Evolutionary conservation across 2,113 vertebrate genomes (phyloP).

Genomic region (Onychorhynchus coronatus): DNA sequence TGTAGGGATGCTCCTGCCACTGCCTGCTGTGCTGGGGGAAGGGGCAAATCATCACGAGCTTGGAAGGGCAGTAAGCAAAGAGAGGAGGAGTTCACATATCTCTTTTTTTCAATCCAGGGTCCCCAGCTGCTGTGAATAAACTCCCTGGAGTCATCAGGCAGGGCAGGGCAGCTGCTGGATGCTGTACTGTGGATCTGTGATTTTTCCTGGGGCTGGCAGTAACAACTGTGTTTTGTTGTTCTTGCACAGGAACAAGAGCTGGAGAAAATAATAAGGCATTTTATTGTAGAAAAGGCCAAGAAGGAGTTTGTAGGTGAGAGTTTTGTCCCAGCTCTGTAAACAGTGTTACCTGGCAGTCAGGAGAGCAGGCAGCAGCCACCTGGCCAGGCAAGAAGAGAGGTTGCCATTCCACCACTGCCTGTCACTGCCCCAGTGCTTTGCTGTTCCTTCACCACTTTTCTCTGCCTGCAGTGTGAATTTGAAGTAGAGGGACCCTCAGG

Average conservation of each 20-base stretch:
- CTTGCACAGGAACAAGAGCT: background rate
- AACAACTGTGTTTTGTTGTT: background rate
- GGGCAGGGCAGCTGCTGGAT: background rate
- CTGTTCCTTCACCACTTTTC: background rate
- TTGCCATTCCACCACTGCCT: background rate
- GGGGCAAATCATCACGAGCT: background rate
- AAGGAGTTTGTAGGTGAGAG: constrained; percentile 19
- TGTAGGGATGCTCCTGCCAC: background rate
- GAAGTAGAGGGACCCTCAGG: background rate
- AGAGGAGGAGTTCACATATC: background rate
- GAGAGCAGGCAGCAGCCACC: background rate
- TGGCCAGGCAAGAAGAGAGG: background rate
- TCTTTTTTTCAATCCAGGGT: background rate
- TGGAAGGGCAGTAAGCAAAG: background rate
- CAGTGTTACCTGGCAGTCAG: background rate
- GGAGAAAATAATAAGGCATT: background rate
- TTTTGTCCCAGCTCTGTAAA: background rate
- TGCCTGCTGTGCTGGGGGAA: background rate
- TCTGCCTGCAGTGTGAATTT: background rate
- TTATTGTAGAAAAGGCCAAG: constrained; percentile 15
- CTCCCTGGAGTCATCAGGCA: background rate
- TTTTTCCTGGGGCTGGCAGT: background rate
- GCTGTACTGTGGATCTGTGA: background rate
- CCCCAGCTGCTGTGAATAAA: background rate
- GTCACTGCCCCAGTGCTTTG: background rate